A percentile compares a stretch with the other conserved stretches of the same genome.
These are phyloP conservation scores for Rutilus rutilus DNA, from an alignment of 2,113 vertebrate genomes.

Conservation along the genomic window DNA sequence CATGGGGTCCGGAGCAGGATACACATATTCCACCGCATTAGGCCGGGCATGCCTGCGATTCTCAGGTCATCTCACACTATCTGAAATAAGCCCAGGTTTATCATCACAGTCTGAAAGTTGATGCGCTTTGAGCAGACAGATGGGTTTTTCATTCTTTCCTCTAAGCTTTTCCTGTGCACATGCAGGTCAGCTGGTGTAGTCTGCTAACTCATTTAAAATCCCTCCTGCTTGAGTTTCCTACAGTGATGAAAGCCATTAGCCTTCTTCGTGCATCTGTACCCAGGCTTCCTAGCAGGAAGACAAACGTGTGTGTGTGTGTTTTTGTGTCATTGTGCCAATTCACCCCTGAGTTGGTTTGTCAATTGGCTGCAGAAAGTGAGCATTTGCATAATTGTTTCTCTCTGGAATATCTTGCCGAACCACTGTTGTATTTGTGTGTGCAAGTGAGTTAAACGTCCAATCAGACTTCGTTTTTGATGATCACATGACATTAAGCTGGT, in stretches of 20 bases:
- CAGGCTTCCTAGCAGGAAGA: neutral
- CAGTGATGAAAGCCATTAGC: conserved; percentile 49
- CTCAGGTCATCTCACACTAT: conserved; percentile 53
- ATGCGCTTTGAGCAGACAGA: conserved; percentile 66
- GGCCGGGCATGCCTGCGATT: conserved; percentile 48
- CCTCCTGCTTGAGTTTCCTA: conserved; percentile 28
- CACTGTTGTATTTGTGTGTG: neutral
- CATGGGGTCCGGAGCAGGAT: conserved; percentile 47
- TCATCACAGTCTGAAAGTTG: conserved; percentile 63
- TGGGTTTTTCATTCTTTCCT: conserved; percentile 23
- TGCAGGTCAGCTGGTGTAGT: conserved; percentile 19
- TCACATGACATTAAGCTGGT: conserved; percentile 20
- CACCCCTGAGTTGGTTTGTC: neutral
- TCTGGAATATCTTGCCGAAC: conserved; percentile 1
- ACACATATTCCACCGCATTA: conserved; percentile 63
- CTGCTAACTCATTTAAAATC: conserved; percentile 38
- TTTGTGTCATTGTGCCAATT: conserved; percentile 1
- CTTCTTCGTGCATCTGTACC: conserved; percentile 9
- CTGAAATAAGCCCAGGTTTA: conserved; percentile 54
- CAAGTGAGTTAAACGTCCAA: neutral
- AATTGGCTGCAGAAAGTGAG: neutral
- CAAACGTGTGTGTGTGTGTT: neutral
- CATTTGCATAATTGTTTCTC: conserved; percentile 24
- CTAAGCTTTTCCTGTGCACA: conserved; percentile 21
- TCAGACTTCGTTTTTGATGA: neutral